Base-by-base conservation (phyloP, 2,113 vertebrate genomes). In the Phyllopteryx taeniolatus region DNA sequence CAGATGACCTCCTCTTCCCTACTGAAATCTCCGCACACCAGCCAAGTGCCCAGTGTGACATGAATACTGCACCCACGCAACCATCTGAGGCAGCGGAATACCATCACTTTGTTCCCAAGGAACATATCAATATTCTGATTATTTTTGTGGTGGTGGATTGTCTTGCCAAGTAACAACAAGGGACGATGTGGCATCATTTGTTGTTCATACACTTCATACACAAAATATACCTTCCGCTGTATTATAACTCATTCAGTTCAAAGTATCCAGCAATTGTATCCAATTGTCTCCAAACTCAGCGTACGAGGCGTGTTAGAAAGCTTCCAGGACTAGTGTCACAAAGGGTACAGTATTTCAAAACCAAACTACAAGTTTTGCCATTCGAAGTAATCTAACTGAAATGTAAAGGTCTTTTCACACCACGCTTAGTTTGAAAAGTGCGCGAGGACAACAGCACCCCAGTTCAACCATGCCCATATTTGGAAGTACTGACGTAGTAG, bases 1-100 rank as follows among this genome's bases (percentile, higher is more conserved):
- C 17, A 22, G 71, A 51, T 80, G 82, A 89, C 78, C 85, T 77
- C 70, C 72, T 8, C 17, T 20, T 66, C 51, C 74, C 66, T n/a
- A 12, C 63, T 72, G 63, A 82, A 77, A 64, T 68, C 44, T 71
- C 57, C 72, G 57, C 77, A 71, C 20, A 22, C 33, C 75, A 35
- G 22, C 75, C 39, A 54, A 72, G 47, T 72, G 73, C 59, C 53
- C 5, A 61, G 62, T 73, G 71, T 74, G 46, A 71, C 46, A 79
- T 4, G 5, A 68, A 78, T 72, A 44, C 67, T 73, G 70, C 80
- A 70, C 72, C 77, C 62, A 64, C 2, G 19, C 72, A 68, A 44
- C 7, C 0, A 44, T 42, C 56, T 66, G 0, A 1, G 39, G 15
- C 46, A 65, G n/a, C 20, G 39, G 44, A 31, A 71, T 66, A 51